A percentile compares a stretch with the other conserved stretches of the same genome.
Evolutionary conservation across 2,888 invertebrate species (phyloP).

Genomic region (Caenorhabditis sulstoni): DNA sequence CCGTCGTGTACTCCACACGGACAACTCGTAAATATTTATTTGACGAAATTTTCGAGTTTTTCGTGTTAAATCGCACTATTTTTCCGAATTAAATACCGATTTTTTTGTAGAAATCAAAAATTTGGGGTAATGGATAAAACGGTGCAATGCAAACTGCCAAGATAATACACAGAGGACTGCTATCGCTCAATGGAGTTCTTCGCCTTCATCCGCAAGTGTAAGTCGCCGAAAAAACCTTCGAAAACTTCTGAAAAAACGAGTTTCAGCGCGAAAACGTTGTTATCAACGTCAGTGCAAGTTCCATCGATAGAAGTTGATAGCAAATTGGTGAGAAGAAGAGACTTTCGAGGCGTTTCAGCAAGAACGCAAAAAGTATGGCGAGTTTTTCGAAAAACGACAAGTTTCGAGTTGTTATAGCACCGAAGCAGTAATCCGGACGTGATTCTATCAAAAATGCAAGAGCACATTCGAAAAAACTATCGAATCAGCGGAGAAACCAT

Average conservation of each 20-base stretch:
- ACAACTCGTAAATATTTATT: too few relatives aligned
- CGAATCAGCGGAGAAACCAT: conserved; percentile 61
- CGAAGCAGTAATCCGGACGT: conserved; percentile 57
- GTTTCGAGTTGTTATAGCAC: conserved; percentile 11
- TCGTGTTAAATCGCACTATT: too few relatives aligned
- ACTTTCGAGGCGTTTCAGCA: conserved; percentile 53
- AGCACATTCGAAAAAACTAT: conserved; percentile 54
- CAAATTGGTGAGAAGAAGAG: conserved; percentile 36
- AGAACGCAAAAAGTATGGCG: conserved; percentile 30
- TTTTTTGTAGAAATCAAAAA: background rate
- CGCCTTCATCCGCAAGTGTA: background rate
- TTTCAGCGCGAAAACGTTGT: conserved; percentile 2
- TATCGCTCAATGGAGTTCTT: background rate
- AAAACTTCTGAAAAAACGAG: background rate
- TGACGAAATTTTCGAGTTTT: too few relatives aligned
- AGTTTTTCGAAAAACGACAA: background rate
- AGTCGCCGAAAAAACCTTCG: background rate
- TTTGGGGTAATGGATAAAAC: background rate
- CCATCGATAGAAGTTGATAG: conserved; percentile 3
- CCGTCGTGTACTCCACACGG: too few relatives aligned
- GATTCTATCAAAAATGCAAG: conserved; percentile 58
- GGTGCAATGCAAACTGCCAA: background rate
- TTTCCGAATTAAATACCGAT: background rate
- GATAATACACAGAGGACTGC: background rate
- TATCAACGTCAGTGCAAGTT: background rate